Conservation (phyloP, 2,888 invertebrate species). For the Athetis lepigone region DNA sequence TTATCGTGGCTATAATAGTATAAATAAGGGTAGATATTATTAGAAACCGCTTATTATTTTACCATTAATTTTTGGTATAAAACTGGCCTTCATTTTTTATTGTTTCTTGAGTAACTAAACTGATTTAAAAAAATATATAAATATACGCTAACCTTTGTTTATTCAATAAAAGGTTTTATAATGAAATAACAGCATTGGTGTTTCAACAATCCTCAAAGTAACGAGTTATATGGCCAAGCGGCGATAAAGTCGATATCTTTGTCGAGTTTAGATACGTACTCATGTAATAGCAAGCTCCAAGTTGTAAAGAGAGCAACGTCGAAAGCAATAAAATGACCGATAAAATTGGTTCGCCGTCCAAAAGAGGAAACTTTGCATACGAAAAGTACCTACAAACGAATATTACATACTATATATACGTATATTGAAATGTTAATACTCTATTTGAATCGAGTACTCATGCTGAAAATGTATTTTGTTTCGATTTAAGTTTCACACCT, state of each 20-base stretch:
- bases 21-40: constrained; percentile 20
- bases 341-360: constrained; percentile 65
- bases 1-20: constrained; percentile 38
- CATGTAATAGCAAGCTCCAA: constrained; percentile 62
- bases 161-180: constrained; percentile 10
- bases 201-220: constrained; percentile 49
- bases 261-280: constrained; percentile 63
- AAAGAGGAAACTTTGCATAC: constrained; percentile 69
- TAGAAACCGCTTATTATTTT: constrained; percentile 27
- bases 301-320: constrained; percentile 64
- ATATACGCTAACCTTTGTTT: background rate
- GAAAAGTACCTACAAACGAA: constrained; percentile 60
- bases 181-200: constrained; percentile 34
- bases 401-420: constrained; percentile 52
- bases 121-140: background rate
- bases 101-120: background rate
- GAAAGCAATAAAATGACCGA: constrained; percentile 69
- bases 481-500: constrained; percentile 46
- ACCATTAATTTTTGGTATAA: constrained; percentile 2
- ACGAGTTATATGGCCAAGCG: constrained; percentile 52
- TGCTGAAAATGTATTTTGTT: constrained; percentile 44
- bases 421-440: constrained; percentile 54
- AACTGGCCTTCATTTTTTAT: background rate
- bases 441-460: constrained; percentile 46
- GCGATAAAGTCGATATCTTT: constrained; percentile 64